Evolutionary conservation across 2,113 vertebrate species (phyloP), one percentile per base, ranked within the genome.

Genomic region (Ammodytes dubius): DNA sequence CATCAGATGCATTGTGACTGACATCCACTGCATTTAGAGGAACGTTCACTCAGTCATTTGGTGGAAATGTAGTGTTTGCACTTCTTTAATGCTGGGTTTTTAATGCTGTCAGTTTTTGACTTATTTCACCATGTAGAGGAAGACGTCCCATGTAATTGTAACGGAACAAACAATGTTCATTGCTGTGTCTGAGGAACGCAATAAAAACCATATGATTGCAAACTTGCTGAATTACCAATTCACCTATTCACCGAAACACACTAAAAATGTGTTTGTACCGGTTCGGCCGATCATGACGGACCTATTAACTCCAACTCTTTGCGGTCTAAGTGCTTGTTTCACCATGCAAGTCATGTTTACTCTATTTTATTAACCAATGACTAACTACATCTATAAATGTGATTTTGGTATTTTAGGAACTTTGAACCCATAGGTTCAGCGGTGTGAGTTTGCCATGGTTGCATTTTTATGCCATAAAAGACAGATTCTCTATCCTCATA

Each of bases 1-100:
- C 70, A 67, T 85, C 77, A 77, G 64, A 90, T 73, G 75, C 79
- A 71, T 19, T 57, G 73, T 83, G 88, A 90, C 71, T 83, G 78
- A 81, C 77, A 50, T 84, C 80, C 61, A 14, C 74, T 45, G 83
- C 53, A n/a, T 87, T 88, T 65, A 81, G 50, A 67, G 53, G 40
- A 76, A 19, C 65, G 12, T 72, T 89, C 81, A 74, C 72, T 90
- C 66, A 66, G 58, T 74, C 64, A 74, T 35, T 54, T n/a, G 59
- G 50, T 47, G 43, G 15, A 50, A 57, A 65, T 72, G 53, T 74
- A 39, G 37, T 45, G 40, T 70, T 77, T 68, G 27, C 5, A 57
- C 74, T 40, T 43, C 68, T 52, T 54, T 73, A 69, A 59, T 75
- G 47, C 59, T 47, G 10, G 42, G 27, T 52, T 74, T 27, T 80